Percentiles rank a stretch among this genome's conserved stretches.
Conservation (phyloP, 2,888 invertebrate genomes). For the Caradrina kadenii region DNA sequence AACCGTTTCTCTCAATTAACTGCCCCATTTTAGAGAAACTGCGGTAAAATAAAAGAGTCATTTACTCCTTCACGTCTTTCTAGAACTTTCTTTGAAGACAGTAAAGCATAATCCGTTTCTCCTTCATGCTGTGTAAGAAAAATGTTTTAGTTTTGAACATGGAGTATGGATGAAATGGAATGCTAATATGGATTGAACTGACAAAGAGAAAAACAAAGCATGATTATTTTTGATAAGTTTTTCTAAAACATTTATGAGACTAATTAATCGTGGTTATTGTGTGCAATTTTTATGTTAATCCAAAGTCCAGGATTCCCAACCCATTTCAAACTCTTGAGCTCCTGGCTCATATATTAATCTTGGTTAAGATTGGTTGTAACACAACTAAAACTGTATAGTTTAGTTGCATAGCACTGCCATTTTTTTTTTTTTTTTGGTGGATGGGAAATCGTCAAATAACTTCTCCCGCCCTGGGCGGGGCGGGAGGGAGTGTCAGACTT, state of each 20-base stretch:
- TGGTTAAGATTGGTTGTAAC: neutral
- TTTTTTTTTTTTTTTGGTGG: too few species aligned
- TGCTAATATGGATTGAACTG: neutral
- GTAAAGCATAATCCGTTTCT: conserved; percentile 44
- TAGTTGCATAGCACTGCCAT: too few species aligned
- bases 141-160: conserved; percentile 34
- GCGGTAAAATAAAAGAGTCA: conserved; percentile 41
- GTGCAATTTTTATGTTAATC: too few species aligned
- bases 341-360: too few species aligned
- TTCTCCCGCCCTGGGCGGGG: too few species aligned
- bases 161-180: conserved; percentile 25
- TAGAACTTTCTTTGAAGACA: conserved; percentile 39
- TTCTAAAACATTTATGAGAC: too few species aligned
- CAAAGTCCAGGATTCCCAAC: neutral
- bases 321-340: neutral
- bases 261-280: too few species aligned
- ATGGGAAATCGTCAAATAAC: too few species aligned
- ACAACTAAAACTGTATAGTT: too few species aligned
- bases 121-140: conserved; percentile 37
- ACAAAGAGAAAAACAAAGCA: neutral
- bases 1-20: conserved; percentile 41
- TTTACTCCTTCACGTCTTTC: conserved; percentile 45
- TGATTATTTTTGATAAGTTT: neutral
- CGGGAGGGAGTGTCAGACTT: too few species aligned
- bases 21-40: conserved; percentile 36